These are phyloP conservation scores for Ardeotis arabs DNA, from an alignment of 2,113 vertebrate genomes.

Conservation along the genomic window DNA sequence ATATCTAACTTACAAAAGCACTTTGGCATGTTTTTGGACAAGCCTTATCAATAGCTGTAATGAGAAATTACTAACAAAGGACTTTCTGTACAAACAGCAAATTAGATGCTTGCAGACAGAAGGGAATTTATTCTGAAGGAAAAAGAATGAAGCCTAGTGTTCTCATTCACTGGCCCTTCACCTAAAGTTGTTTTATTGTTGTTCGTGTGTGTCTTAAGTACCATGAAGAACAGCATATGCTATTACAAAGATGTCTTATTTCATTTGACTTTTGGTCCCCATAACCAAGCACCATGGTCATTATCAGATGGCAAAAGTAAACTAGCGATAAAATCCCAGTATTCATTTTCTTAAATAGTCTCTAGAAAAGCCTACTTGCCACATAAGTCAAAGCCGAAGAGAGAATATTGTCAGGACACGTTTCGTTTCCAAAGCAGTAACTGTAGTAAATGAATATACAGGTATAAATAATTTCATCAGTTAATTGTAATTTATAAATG, in stretches of 20 bases:
- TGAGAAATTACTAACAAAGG: conserved; percentile 59
- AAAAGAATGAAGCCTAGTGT: conserved; percentile 66
- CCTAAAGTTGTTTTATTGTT: conserved; percentile 69
- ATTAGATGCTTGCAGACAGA: conserved; percentile 63
- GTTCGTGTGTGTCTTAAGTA: conserved; percentile 64
- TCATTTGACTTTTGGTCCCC: conserved; percentile 63
- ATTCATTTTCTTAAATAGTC: conserved; percentile 44
- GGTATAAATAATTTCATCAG: conserved; percentile 57
- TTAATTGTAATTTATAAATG: conserved; percentile 65
- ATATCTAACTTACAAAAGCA: conserved; percentile 64
- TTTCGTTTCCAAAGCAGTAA: conserved; percentile 59
- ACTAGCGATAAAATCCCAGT: conserved; percentile 53
- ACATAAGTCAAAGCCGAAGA: conserved; percentile 53
- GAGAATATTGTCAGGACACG: conserved; percentile 26
- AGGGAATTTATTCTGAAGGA: conserved; percentile 70
- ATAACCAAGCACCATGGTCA: conserved; percentile 35
- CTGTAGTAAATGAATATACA: conserved; percentile 30
- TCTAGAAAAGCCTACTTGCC: conserved; percentile 58
- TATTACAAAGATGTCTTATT: conserved; percentile 65
- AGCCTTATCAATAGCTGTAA: conserved; percentile 63
- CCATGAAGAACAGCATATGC: conserved; percentile 63
- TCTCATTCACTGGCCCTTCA: conserved; percentile 65
- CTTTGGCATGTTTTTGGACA: conserved; percentile 68
- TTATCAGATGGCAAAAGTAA: conserved; percentile 65
- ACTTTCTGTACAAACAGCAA: conserved; percentile 56